phyloP scores from a whole-genome alignment of 2,113 vertebrate genomes.

The Gyps fulvus region DNA sequence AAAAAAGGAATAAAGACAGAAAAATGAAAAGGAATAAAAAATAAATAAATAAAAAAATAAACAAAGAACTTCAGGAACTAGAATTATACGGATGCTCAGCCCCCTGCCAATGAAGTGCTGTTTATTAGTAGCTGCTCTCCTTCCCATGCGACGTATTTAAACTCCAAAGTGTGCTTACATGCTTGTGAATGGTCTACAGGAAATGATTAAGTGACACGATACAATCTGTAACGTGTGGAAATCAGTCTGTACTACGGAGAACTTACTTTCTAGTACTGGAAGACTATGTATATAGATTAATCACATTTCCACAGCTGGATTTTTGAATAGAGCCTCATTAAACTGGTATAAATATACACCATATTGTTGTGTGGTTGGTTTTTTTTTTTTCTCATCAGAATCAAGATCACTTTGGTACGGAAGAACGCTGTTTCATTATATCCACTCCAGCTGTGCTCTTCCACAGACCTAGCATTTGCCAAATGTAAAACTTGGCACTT shows the following conservation, averaged over 20 bases:
- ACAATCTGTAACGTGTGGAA: neutral
- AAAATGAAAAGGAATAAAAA: neutral
- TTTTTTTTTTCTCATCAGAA: constrained; percentile 1
- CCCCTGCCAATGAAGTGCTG: neutral
- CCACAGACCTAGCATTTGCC: neutral
- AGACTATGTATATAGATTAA: constrained; percentile 13
- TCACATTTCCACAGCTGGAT: constrained; percentile 59
- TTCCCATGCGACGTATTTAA: neutral
- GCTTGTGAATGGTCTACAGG: neutral
- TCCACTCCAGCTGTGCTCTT: constrained; percentile 58
- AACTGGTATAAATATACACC: constrained; percentile 44
- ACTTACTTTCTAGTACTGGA: neutral
- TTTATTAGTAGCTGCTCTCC: neutral
- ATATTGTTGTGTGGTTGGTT: neutral
- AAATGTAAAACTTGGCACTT: constrained; percentile 9
- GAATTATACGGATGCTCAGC: neutral
- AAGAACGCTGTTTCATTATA: constrained; percentile 33
- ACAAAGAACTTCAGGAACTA: neutral
- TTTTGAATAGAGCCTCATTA: constrained; percentile 59
- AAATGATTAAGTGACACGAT: constrained; percentile 14
- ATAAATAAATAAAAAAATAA: neutral
- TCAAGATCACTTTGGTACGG: constrained; percentile 27
- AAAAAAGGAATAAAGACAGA: neutral
- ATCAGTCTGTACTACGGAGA: neutral
- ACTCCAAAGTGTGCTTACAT: neutral